A percentile compares a stretch with the other conserved stretches of the same genome.
Evolutionary conservation across 1,140 invertebrate genomes (phyloP).

Genomic region (Chymomyza costata): DNA sequence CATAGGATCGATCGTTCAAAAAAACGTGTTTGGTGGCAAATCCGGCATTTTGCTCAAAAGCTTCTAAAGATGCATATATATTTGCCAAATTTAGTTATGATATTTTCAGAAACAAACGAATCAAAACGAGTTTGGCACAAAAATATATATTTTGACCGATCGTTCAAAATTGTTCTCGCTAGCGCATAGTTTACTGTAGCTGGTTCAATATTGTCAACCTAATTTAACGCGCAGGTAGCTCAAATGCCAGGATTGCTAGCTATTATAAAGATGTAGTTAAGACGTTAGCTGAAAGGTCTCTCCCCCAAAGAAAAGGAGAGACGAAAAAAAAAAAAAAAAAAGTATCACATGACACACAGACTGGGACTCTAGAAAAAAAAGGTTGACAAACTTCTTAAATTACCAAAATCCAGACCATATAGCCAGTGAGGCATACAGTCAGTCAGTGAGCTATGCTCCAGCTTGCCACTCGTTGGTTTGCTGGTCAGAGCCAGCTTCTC

Average conservation of each 20-base stretch:
- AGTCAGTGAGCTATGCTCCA: neutral
- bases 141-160: too few relatives aligned
- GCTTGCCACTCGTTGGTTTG: neutral
- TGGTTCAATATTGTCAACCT: constrained; percentile 55
- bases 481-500: constrained; percentile 18
- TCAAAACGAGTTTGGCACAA: too few relatives aligned
- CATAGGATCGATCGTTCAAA: too few relatives aligned
- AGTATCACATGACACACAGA: constrained; percentile 61
- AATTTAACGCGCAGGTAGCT: constrained; percentile 64
- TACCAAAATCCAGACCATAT: constrained; percentile 17
- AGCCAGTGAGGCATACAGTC: constrained; percentile 5
- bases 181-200: neutral
- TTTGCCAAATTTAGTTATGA: too few relatives aligned
- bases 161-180: too few relatives aligned
- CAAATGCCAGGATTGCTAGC: constrained; percentile 5
- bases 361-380: constrained; percentile 29
- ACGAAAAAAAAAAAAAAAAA: too few relatives aligned
- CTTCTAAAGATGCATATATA: too few relatives aligned
- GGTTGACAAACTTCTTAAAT: constrained; percentile 69
- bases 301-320: too few relatives aligned
- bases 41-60: too few relatives aligned
- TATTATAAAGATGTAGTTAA: constrained; percentile 60
- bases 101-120: too few relatives aligned
- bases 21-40: too few relatives aligned
- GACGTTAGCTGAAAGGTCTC: neutral